Conservation (phyloP, 2,888 invertebrate genomes). For the Diadegma fenestrale region DNA sequence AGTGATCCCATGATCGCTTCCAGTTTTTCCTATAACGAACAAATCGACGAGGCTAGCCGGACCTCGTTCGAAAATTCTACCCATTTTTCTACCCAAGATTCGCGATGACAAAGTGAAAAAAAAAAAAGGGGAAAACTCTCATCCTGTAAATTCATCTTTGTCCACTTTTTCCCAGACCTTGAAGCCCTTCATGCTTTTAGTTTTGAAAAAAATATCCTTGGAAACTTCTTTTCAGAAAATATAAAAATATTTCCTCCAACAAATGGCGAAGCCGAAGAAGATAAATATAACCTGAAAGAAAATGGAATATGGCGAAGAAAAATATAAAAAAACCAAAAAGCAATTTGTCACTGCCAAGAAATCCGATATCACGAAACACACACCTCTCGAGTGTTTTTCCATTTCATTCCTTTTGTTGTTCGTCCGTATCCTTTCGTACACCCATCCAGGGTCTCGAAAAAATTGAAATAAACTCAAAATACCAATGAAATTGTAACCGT, state of each 20-base stretch:
- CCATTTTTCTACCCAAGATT: constrained; percentile 50
- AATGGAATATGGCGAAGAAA: constrained; percentile 2
- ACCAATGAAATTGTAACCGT: not conserved
- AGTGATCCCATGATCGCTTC: constrained; percentile 48
- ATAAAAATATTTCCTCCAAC: not conserved
- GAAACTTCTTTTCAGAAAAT: not conserved
- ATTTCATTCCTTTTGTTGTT: not conserved
- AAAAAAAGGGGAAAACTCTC: not conserved
- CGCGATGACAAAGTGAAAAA: constrained; percentile 20
- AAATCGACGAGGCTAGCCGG: constrained; percentile 43
- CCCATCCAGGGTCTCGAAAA: not conserved
- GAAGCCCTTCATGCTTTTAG: not conserved
- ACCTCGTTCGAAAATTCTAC: constrained; percentile 59
- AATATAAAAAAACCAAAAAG: not conserved
- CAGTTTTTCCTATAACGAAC: constrained; percentile 61
- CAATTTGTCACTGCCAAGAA: not conserved
- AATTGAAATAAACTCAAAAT: not conserved
- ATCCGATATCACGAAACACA: not conserved
- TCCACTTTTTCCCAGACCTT: not conserved
- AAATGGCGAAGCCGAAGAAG: not conserved
- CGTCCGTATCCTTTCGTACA: not conserved
- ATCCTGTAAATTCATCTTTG: not conserved
- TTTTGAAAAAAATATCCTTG: not conserved
- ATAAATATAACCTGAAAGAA: not conserved
- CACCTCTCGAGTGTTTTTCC: not conserved